Evolutionary conservation across 2,113 vertebrate genomes (phyloP), one percentile per base, ranked within the genome.

Genomic region (Eulemur macaco): DNA sequence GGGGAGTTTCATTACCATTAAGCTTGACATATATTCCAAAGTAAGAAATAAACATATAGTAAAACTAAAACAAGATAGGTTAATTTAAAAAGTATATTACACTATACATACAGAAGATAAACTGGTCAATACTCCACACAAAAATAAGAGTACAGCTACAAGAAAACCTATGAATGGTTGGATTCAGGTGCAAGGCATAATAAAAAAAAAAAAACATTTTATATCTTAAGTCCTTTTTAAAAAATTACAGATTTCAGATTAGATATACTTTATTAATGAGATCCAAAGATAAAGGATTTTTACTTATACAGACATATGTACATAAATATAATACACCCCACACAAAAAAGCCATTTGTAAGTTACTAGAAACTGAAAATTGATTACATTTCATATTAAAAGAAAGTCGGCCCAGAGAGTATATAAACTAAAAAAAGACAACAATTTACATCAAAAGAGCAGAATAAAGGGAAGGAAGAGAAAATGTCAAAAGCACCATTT

Each of bases 191-290:
- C 37, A 89, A 42, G 37, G 77, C 3, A 27, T 52, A 68, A 60
- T 34, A 54, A 50, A 64, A 54, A 23, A 39, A 39, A 39, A 39
- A 8, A 37, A 56, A 18, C 17, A 39, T 31, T 66, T 89, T 63
- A 1, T 64, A 71, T 82, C 42, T n/a, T 84, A 88, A 37, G 29
- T 18, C 54, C 50, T 52, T 42, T 94, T 83, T 63, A 34, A 84
- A 93, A 47, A 86, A 68, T 31, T 13, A 39, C 5, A 82, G 11
- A 52, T 84, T 94, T 96, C 69, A 89, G 42, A 90, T 94, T 52
- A 76, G 27, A 71, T 50, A 89, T 85, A 91, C 4, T 58, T 95
- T 52, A 94, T 52, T 86, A 87, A 23, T 69, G 84, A 91, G 21
- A 92, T 8, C 42, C 21, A 42, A 85, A 95, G 18, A 20, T 64